Conservation (phyloP, 2,113 vertebrate species). For the Edolisoma coerulescens region DNA sequence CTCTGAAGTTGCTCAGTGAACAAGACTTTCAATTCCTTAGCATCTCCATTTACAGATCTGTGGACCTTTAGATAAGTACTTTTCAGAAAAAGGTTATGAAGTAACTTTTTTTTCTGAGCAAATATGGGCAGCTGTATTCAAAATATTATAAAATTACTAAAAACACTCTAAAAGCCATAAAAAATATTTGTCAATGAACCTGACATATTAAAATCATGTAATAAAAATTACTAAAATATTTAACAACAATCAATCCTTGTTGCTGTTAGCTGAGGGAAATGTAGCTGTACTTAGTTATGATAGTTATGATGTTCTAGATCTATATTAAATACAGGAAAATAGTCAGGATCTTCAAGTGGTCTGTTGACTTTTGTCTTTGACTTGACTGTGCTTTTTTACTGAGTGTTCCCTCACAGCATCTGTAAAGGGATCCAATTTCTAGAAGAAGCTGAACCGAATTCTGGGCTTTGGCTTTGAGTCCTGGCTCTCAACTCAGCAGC, state of each 20-base stretch:
- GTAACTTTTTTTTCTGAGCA: not conserved
- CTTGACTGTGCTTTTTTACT: not conserved
- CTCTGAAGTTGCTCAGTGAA: not conserved
- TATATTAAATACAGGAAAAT: not conserved
- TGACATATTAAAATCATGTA: not conserved
- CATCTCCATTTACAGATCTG: not conserved
- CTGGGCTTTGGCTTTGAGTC: not conserved
- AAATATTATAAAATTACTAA: not conserved
- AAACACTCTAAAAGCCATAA: not conserved
- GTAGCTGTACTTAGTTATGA: not conserved
- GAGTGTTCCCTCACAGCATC: not conserved
- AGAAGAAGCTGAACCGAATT: not conserved
- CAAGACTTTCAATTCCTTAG: not conserved
- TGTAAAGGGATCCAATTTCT: not conserved
- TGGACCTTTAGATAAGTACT: not conserved
- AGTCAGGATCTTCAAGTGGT: not conserved
- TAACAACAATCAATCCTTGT: not conserved
- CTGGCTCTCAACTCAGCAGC: not conserved
- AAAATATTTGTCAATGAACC: not conserved
- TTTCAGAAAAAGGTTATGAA: not conserved
- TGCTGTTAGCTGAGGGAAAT: not conserved
- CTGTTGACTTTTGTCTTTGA: not conserved
- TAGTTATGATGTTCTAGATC: not conserved
- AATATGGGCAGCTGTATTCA: not conserved
- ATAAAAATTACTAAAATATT: not conserved